phyloP scores from a whole-genome alignment of 2,888 invertebrate genomes.

The Agrochola lota region DNA sequence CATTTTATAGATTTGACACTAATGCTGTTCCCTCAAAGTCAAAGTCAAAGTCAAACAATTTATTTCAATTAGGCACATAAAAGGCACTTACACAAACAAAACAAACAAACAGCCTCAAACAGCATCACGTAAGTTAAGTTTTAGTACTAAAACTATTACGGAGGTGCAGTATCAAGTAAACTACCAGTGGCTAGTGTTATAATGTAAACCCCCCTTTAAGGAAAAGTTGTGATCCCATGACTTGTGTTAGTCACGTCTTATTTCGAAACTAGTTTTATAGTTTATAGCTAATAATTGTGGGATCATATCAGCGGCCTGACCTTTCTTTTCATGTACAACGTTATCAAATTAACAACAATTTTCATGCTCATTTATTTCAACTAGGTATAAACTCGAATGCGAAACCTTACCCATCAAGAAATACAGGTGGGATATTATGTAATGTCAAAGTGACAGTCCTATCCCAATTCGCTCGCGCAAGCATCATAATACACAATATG shows the following conservation, averaged over 20 bases:
- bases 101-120: too few relatives aligned
- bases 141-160: not conserved
- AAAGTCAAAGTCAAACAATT: too few relatives aligned
- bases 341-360: constrained; percentile 50
- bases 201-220: constrained; percentile 36
- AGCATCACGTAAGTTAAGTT: not conserved
- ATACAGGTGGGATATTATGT: not conserved
- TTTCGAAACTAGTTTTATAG: constrained; percentile 55
- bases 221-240: constrained; percentile 54
- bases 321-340: constrained; percentile 47
- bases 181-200: constrained; percentile 4
- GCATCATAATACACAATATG: not conserved
- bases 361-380: constrained; percentile 44
- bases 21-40: not conserved
- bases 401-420: not conserved
- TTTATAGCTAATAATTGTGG: constrained; percentile 56
- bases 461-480: constrained; percentile 32
- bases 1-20: not conserved
- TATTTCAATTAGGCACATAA: too few relatives aligned
- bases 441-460: constrained; percentile 28
- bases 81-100: too few relatives aligned
- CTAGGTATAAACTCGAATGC: not conserved
- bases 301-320: constrained; percentile 57
- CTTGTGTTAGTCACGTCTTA: constrained; percentile 57
- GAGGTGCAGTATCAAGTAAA: not conserved